Percentiles rank a stretch among this genome's conserved stretches.
These are phyloP conservation scores for Ostrea edulis DNA, from an alignment of 1,140 invertebrate genomes.

Conservation along the genomic window DNA sequence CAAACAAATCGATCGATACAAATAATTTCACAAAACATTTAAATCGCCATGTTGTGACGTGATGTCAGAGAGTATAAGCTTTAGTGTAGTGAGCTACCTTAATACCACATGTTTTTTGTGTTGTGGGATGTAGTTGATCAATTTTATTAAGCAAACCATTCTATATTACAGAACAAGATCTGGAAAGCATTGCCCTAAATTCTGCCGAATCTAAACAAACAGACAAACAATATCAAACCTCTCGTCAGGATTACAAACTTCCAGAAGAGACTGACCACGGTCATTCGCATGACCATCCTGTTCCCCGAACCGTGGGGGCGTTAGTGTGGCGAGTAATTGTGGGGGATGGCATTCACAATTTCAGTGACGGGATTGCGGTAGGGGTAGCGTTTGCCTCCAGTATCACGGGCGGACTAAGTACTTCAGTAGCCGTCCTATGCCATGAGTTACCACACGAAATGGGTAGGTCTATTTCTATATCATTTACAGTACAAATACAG, in stretches of 20 bases:
- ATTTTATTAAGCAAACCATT: no score
- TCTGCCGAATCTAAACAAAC: neutral
- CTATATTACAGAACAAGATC: no score
- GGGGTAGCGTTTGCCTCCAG: slow-evolving; percentile 73
- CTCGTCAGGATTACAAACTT: neutral
- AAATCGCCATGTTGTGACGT: no score
- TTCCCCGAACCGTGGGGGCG: slow-evolving; percentile 21
- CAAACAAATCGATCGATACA: no score
- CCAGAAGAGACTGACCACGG: neutral
- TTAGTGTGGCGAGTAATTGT: slow-evolving; percentile 79
- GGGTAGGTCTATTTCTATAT: slow-evolving; percentile 71
- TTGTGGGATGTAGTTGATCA: no score
- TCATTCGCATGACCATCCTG: slow-evolving; percentile 41
- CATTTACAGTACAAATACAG: no score
- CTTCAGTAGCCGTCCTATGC: slow-evolving; percentile 80
- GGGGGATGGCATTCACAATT: slow-evolving; percentile 81
- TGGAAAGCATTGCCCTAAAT: neutral
- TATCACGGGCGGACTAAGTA: slow-evolving; percentile 77
- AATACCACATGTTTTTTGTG: no score
- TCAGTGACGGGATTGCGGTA: slow-evolving; percentile 81
- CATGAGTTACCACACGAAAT: slow-evolving; percentile 82
- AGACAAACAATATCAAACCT: neutral
- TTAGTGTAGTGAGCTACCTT: no score
- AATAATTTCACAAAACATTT: no score
- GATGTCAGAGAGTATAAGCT: no score